phyloP scores from a whole-genome alignment of 2,797 vertebrate genomes.

The Podargus strigoides region DNA sequence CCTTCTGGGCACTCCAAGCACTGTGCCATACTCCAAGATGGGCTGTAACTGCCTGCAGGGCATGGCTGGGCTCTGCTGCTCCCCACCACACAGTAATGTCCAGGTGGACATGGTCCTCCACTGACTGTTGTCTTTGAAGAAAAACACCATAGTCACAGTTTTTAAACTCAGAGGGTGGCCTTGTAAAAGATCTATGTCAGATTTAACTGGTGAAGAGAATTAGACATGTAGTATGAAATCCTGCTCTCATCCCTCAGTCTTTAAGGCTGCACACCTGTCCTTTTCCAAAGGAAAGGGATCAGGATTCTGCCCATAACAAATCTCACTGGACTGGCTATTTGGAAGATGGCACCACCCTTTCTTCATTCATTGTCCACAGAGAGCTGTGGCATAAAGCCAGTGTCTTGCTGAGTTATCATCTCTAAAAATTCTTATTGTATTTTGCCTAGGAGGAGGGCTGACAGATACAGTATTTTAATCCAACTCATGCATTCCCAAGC shows the following conservation, averaged over 20 bases:
- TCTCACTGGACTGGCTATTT: neutral
- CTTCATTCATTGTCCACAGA: accelerated
- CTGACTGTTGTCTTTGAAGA: neutral
- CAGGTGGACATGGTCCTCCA: slow-evolving; percentile 59
- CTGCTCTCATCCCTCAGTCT: neutral
- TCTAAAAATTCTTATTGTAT: neutral
- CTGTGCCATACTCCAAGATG: neutral
- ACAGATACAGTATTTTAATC: neutral
- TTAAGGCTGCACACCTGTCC: neutral
- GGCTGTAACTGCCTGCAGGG: slow-evolving; percentile 56
- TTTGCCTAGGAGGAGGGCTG: neutral
- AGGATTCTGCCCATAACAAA: neutral
- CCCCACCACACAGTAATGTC: slow-evolving; percentile 54
- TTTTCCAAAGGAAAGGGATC: neutral
- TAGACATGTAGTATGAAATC: accelerated
- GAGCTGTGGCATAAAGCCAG: neutral
- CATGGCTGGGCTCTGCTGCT: slow-evolving; percentile 45
- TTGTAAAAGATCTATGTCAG: neutral
- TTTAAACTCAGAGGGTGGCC: neutral
- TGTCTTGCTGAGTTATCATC: neutral
- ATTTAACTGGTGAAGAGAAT: neutral
- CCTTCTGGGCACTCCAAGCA: slow-evolving; percentile 64
- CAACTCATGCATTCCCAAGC: neutral
- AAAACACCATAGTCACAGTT: neutral
- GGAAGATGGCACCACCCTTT: neutral